Conservation (phyloP, 1,140 invertebrate species). For the Penaeus indicus region DNA sequence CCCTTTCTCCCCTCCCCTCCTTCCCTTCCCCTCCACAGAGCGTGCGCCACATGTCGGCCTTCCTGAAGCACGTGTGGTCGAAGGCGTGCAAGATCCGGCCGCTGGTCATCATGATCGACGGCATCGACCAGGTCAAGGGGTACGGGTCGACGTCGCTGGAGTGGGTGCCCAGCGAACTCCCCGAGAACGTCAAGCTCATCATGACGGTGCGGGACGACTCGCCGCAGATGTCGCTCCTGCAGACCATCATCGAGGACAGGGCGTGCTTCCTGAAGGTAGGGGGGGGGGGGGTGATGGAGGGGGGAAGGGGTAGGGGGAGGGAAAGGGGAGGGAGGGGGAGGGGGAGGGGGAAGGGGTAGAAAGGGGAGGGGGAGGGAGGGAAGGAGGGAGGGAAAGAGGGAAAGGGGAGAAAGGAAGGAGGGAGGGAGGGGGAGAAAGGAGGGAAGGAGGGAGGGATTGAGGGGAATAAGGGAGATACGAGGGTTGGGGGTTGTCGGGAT, state of each 20-base stretch:
- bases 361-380: neutral
- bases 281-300: neutral
- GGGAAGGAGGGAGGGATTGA: no score
- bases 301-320: neutral
- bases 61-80: conserved; percentile 71
- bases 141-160: conserved; percentile 69
- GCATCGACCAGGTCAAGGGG: conserved; percentile 77
- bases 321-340: neutral
- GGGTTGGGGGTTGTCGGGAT: no score
- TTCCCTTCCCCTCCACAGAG: conserved; percentile 68
- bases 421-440: neutral
- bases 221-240: conserved; percentile 71
- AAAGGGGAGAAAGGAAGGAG: no score
- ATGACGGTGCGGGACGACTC: conserved; percentile 78
- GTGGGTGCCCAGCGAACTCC: conserved; percentile 80
- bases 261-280: conserved; percentile 64
- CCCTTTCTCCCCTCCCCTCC: neutral
- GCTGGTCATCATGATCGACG: conserved; percentile 80
- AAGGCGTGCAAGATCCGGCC: conserved; percentile 74
- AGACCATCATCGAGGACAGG: conserved; percentile 69
- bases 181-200: conserved; percentile 80
- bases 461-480: no score
- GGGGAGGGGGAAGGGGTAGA: neutral
- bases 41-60: conserved; percentile 68
- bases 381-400: neutral